Evolutionary conservation across 2,888 invertebrate species (phyloP), one percentile per base, ranked within the genome.

Genomic region (Polydrusus cervinus): DNA sequence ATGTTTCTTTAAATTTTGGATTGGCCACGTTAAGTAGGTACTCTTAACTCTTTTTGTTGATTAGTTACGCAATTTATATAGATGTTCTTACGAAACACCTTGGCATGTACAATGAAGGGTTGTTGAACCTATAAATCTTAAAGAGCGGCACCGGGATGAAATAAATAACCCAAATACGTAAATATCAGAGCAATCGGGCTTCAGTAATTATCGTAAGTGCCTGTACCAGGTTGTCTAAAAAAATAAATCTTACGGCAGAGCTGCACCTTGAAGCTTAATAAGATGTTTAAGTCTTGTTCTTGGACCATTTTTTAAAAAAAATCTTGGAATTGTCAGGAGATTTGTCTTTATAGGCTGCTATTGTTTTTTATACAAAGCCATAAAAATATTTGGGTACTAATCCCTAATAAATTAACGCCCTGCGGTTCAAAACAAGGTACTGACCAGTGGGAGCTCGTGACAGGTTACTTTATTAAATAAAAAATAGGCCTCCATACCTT

Each of bases 111-210:
- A 16, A 60, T 38, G 57, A 34, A 38, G 74, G 74, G 71, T 74
- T 71, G 67, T 71, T 67, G 71, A 74, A 68, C 77, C 34, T 34
- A 77, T 77, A 77, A 77, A 74, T 77, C 68, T 62, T 64, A 34
- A 11, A 30, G 47, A 45, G 47, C 49, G 62, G 30, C 76, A 73
- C 40, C 51, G 16, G 75, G 67, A 67, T 75, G 65, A 75, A 71
- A 75, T 75, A 75, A 71, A 71, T 71, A 71, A 75, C 53, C 55
- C 49, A 74, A 74, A 74, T 74, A 70, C 70, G 74, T 51, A 68
- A 68, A 68, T 68, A 68, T 68, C 68, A n/a, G 13, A 8, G 45
- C 68, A 68, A 68, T 68, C 60, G 43, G 16, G 60, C 16, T n/a
- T 47, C 13, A 30, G 68, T 68, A 70, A 70, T 45, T 68, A 55